Conservation (phyloP, 2,797 vertebrate species). For the Platyrinchus mystaceus region DNA sequence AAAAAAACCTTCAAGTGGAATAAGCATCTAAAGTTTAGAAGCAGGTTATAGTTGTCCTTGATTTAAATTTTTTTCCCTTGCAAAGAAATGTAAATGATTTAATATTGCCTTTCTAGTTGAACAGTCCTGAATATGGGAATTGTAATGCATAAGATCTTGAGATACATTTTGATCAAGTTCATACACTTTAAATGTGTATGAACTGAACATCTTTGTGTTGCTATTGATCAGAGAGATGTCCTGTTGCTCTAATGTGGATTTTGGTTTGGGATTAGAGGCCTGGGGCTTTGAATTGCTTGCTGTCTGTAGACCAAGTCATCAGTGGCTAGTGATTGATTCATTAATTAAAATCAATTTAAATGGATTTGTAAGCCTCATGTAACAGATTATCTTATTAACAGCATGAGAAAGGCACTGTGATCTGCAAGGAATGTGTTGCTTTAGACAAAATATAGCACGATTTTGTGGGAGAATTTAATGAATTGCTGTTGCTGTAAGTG, state of each 20-base stretch:
- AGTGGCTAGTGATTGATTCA: slow-evolving; percentile 76
- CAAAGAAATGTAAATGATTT: slow-evolving; percentile 49
- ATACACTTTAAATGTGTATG: slow-evolving; percentile 8
- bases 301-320: slow-evolving; percentile 64
- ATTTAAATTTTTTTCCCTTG: slow-evolving; percentile 12
- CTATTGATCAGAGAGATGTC: slow-evolving; percentile 48
- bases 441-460: slow-evolving; percentile 41
- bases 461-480: slow-evolving; percentile 26
- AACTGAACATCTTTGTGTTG: slow-evolving; percentile 52
- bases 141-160: slow-evolving; percentile 17
- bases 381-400: slow-evolving; percentile 79
- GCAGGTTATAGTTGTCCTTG: background rate
- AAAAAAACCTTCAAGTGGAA: background rate
- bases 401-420: slow-evolving; percentile 62
- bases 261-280: slow-evolving; percentile 65
- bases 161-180: slow-evolving; percentile 42
- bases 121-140: background rate
- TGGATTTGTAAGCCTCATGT: slow-evolving; percentile 79
- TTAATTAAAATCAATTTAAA: slow-evolving; percentile 85
- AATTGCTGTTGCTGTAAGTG: slow-evolving; percentile 24
- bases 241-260: slow-evolving; percentile 69
- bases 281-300: slow-evolving; percentile 70
- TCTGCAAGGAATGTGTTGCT: slow-evolving; percentile 71
- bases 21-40: slow-evolving; percentile 8
- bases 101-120: slow-evolving; percentile 25